These are phyloP conservation scores for Anthoptus insignis DNA, from an alignment of 2,888 invertebrate species.

Conservation along the genomic window DNA sequence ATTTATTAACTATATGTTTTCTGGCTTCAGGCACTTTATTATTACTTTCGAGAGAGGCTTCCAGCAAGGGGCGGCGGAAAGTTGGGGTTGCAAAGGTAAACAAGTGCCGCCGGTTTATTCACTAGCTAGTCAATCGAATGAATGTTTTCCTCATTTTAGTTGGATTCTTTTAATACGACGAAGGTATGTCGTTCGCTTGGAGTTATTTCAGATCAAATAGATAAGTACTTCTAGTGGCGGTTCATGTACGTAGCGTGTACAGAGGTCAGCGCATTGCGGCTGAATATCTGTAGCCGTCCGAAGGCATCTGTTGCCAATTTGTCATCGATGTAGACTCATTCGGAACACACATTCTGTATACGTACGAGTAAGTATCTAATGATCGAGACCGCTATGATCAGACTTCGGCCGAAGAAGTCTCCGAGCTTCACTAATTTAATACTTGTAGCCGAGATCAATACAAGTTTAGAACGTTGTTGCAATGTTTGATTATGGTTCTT, in stretches of 20 bases:
- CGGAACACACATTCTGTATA: conserved; percentile 8
- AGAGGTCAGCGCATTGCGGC: conserved; percentile 41
- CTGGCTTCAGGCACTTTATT: conserved; percentile 86
- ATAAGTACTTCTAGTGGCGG: conserved; percentile 26
- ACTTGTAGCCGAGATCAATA: conserved; percentile 27
- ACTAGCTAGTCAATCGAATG: conserved; percentile 72
- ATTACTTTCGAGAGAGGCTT: conserved; percentile 79
- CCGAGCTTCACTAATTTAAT: conserved; percentile 32
- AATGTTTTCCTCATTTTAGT: conserved; percentile 64
- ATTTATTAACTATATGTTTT: conserved; percentile 84
- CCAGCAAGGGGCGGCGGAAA: conserved; percentile 66
- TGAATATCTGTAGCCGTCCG: conserved; percentile 31
- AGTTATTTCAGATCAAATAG: conserved; percentile 26
- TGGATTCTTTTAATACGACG: conserved; percentile 58
- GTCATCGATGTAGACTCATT: conserved; percentile 31
- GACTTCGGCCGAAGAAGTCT: conserved; percentile 16
- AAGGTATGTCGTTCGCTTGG: conserved; percentile 23
- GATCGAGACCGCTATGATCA: conserved; percentile 10
- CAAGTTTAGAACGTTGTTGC: conserved; percentile 48
- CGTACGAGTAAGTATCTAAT: conserved; percentile 11
- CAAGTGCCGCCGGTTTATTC: conserved; percentile 78
- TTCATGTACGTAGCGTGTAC: conserved; percentile 26
- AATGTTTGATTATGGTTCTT: conserved; percentile 56
- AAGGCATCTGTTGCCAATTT: conserved; percentile 39
- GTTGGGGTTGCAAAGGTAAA: conserved; percentile 77